Conservation (phyloP, 2,797 vertebrate species). For the Pampus argenteus region DNA sequence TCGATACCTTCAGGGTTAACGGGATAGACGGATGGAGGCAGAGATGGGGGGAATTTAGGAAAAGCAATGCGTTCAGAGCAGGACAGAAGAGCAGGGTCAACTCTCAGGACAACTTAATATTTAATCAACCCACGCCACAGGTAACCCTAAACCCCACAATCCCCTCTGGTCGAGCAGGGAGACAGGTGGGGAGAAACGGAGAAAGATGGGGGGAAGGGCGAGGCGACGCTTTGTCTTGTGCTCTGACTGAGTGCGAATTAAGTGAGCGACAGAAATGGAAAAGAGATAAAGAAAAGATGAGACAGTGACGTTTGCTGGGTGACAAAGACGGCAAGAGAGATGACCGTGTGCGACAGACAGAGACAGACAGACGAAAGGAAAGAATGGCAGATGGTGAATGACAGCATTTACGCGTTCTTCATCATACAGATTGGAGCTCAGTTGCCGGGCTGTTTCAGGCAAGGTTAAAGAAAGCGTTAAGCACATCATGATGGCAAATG, state of each 20-base stretch:
- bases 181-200: not conserved
- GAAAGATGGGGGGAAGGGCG: conserved; percentile 5
- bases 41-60: conserved; percentile 1
- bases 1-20: conserved; percentile 65
- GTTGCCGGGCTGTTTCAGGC: conserved; percentile 9
- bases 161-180: conserved; percentile 42
- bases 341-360: conserved; percentile 32
- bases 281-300: conserved; percentile 24
- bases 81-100: conserved; percentile 67
- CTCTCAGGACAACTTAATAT: conserved; percentile 82
- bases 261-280: conserved; percentile 25
- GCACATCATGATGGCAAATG: conserved; percentile 26
- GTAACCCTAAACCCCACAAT: conserved; percentile 76
- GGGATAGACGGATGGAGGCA: conserved; percentile 19
- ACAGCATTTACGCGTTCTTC: conserved; percentile 40
- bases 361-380: conserved; percentile 39
- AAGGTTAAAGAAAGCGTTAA: conserved; percentile 47
- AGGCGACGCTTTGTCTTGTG: conserved; percentile 45
- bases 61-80: conserved; percentile 39
- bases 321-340: conserved; percentile 28
- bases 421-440: conserved; percentile 39
- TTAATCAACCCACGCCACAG: conserved; percentile 75
- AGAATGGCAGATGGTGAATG: conserved; percentile 32
- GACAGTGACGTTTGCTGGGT: conserved; percentile 20
- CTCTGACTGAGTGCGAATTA: conserved; percentile 56